Base-by-base conservation (phyloP, 2,797 vertebrate species). In the Enteromius thamalakanensis region DNA sequence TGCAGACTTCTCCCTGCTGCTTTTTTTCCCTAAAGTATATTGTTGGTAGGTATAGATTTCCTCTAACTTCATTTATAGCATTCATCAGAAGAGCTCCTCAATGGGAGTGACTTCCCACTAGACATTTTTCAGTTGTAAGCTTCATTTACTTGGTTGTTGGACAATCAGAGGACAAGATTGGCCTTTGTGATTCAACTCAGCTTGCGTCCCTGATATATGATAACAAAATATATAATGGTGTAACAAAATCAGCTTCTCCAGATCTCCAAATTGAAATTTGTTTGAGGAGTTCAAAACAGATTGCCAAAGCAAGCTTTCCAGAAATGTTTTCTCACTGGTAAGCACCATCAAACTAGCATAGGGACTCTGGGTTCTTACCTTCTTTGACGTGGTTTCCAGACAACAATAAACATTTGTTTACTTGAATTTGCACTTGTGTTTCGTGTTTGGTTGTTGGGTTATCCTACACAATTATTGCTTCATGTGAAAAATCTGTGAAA, bases 21-120 rank as follows among this genome's bases (percentile, higher is more conserved):
- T 84, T 86, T 85, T 88, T 88, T 75, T 1, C 19, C 53, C 19
- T 83, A 79, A 90, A 82, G 72, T 87, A 86, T 85, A 80, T 88
- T 86, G 77, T 89, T 91, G 90, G 88, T 84, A 87, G 90, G 87
- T 90, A 90, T 91, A 88, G 86, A 89, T 90, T 91, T 91, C 89
- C 87, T 89, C 49, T 78, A 91, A 90, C 89, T 89, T 87, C 82
- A 84, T 91, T 92, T 91, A 90, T 92, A 90, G 84, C 84, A 86
- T 82, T 81, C 78, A 75, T 81, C 77, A 72, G 64, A 86, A 87
- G 86, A 86, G 82, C 78, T 84, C 29, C 62, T 23, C 84, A 42
- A 79, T 78, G 80, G 47, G 55, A 81, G 68, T 42, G 71, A 29
- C 17, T 49, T 82, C 60, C 58, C 42, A 64, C 42, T 65, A 81